Conservation (phyloP, 2,797 vertebrate genomes). For the Rhinatrema bivittatum region DNA sequence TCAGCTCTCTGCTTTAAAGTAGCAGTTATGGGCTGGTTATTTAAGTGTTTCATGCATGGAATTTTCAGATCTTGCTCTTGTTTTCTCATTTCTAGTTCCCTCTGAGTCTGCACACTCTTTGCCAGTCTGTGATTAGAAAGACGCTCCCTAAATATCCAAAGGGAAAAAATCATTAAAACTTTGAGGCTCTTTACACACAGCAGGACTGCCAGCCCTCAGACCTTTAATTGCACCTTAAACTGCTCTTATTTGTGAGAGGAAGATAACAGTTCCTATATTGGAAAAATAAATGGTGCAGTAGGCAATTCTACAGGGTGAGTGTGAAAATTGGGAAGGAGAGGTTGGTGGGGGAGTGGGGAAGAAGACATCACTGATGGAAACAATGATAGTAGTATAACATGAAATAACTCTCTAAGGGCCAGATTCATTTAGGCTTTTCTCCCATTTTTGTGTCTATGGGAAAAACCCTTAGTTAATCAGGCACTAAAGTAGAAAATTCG, state of each 20-base stretch:
- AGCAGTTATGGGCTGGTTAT: slow-evolving; percentile 18
- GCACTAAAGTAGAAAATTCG: no score
- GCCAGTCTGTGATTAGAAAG: slow-evolving; percentile 18
- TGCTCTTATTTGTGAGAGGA: slow-evolving; percentile 43
- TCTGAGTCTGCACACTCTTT: slow-evolving; percentile 16
- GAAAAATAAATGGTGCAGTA: slow-evolving; percentile 36
- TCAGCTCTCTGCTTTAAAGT: slow-evolving; percentile 12
- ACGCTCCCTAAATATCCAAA: slow-evolving; percentile 18
- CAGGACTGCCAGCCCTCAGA: slow-evolving; percentile 20
- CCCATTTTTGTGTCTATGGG: no score
- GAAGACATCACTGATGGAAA: slow-evolving; percentile 32
- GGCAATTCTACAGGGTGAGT: slow-evolving; percentile 34
- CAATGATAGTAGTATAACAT: slow-evolving; percentile 36
- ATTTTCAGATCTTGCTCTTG: slow-evolving; percentile 15
- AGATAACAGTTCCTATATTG: slow-evolving; percentile 43
- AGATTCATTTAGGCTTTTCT: no score
- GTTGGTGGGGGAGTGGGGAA: background rate
- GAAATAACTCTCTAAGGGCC: slow-evolving; percentile 32
- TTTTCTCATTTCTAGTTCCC: slow-evolving; percentile 25
- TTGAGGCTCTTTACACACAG: slow-evolving; percentile 13
- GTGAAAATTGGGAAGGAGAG: slow-evolving; percentile 34
- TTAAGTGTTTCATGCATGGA: slow-evolving; percentile 21
- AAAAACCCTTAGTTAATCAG: no score
- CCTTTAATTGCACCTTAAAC: slow-evolving; percentile 33
- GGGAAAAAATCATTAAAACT: slow-evolving; percentile 11